Conservation (phyloP, 2,113 vertebrate genomes). For the Plecotus auritus region DNA sequence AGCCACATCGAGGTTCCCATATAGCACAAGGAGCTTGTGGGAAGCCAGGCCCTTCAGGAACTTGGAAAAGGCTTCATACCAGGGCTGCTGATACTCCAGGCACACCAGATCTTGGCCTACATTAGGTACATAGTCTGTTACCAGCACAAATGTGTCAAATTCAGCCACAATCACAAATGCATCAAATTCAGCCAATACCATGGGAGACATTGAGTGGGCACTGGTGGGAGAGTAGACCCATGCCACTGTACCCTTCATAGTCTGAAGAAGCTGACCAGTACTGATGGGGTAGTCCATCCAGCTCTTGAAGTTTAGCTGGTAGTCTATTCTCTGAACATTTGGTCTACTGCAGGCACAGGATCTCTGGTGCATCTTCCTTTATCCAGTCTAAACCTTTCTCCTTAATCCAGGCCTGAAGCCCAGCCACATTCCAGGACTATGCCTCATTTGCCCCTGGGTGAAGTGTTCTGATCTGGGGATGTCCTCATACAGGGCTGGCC, state of each 20-base stretch:
- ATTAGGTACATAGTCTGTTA: conserved; percentile 90
- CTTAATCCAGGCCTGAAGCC: conserved; percentile 92
- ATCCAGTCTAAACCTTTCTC: conserved; percentile 93
- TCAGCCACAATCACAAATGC: conserved; percentile 86
- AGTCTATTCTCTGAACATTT: conserved; percentile 89
- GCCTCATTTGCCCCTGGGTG: conserved; percentile 72
- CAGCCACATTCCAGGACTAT: conserved; percentile 93
- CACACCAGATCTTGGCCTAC: conserved; percentile 87
- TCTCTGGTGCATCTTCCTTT: conserved; percentile 87
- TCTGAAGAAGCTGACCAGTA: conserved; percentile 89
- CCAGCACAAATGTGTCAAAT: conserved; percentile 86
- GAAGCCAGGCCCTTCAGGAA: conserved; percentile 86
- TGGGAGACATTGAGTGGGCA: conserved; percentile 89
- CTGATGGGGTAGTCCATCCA: conserved; percentile 87
- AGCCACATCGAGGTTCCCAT: conserved; percentile 92
- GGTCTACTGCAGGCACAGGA: conserved; percentile 92
- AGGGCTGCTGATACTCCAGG: conserved; percentile 89
- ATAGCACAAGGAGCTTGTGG: conserved; percentile 88
- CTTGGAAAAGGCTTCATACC: conserved; percentile 87
- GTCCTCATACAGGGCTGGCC: conserved; percentile 86
- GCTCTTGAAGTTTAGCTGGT: conserved; percentile 86
- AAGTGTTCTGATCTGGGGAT: conserved; percentile 80
- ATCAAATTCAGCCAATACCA: conserved; percentile 86
- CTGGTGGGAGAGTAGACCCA: conserved; percentile 89
- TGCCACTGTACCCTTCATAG: conserved; percentile 91